Evolutionary conservation across 2,113 vertebrate species (phyloP).

Genomic region (Poeciliopsis turrubarensis): DNA sequence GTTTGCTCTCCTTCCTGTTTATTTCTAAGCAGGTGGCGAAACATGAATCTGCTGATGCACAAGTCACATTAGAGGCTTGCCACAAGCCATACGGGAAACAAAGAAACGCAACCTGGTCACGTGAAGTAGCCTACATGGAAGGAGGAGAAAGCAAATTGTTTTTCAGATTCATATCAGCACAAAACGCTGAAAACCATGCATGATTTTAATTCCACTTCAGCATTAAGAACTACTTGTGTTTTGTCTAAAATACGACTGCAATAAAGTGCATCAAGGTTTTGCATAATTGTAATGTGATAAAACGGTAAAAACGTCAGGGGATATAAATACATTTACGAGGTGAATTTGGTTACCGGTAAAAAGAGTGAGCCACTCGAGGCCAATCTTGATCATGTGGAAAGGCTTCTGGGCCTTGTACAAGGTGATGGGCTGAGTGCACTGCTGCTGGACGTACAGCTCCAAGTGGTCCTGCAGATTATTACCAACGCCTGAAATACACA

Average conservation of each 20-base stretch:
- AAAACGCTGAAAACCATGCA: no score
- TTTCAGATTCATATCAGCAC: no score
- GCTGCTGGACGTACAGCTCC: slow-evolving; percentile 93
- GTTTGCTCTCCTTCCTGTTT: no score
- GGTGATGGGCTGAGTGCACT: slow-evolving; percentile 90
- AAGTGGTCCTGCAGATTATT: slow-evolving; percentile 97
- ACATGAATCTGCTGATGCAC: no score
- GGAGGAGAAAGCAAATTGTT: no score
- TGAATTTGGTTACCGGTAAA: slow-evolving; percentile 85
- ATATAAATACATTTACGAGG: not conserved
- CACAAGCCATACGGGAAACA: no score
- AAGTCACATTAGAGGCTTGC: no score
- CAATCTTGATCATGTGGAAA: slow-evolving; percentile 87
- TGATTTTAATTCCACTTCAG: not conserved
- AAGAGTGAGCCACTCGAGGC: slow-evolving; percentile 90
- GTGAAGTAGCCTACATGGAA: no score
- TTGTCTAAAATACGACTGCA: not conserved
- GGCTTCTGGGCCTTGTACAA: slow-evolving; percentile 90
- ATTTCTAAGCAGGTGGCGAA: no score
- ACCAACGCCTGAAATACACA: slow-evolving; percentile 85
- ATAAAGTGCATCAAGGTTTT: not conserved
- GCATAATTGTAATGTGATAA: not conserved
- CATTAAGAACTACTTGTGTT: not conserved
- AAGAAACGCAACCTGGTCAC: no score
- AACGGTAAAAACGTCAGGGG: not conserved